These are phyloP conservation scores for Gavialis gangeticus DNA, from an alignment of 2,113 vertebrate species.

Conservation along the genomic window DNA sequence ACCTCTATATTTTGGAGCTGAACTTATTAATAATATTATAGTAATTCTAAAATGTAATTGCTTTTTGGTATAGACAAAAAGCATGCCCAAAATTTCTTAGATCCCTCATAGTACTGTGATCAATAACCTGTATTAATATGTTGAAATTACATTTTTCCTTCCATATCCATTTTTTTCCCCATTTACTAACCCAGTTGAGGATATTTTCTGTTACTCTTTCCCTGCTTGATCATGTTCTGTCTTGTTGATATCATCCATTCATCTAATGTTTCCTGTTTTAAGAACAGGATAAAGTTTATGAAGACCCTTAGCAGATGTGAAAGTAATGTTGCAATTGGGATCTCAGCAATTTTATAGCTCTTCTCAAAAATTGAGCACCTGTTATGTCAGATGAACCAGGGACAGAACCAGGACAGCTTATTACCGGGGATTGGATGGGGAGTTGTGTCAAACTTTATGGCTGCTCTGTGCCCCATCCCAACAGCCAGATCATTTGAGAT, in stretches of 20 bases:
- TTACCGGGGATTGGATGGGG: too few species aligned
- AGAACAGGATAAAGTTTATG: not conserved
- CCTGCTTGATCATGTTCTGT: not conserved
- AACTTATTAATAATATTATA: not conserved
- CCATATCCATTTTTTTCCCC: not conserved
- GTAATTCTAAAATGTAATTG: not conserved
- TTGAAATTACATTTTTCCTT: not conserved
- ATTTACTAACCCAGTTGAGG: not conserved
- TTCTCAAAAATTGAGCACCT: too few species aligned
- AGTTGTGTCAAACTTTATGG: too few species aligned
- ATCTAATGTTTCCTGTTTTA: not conserved
- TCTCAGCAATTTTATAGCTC: too few species aligned
- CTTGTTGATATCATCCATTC: slow-evolving; percentile 8
- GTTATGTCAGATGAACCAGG: too few species aligned
- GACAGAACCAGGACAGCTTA: too few species aligned
- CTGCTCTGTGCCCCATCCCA: too few species aligned
- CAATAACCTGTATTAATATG: slow-evolving; percentile 2
- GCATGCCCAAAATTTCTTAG: not conserved
- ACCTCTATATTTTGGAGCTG: not conserved
- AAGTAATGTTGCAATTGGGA: too few species aligned
- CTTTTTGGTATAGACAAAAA: not conserved
- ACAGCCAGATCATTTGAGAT: too few species aligned
- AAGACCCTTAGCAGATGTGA: not conserved
- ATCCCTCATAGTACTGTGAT: not conserved
- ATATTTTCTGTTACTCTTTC: slow-evolving; percentile 10